Evolutionary conservation across 2,797 vertebrate genomes (phyloP), one percentile per base, ranked within the genome.

Genomic region (Coranthus polyacanthus): DNA sequence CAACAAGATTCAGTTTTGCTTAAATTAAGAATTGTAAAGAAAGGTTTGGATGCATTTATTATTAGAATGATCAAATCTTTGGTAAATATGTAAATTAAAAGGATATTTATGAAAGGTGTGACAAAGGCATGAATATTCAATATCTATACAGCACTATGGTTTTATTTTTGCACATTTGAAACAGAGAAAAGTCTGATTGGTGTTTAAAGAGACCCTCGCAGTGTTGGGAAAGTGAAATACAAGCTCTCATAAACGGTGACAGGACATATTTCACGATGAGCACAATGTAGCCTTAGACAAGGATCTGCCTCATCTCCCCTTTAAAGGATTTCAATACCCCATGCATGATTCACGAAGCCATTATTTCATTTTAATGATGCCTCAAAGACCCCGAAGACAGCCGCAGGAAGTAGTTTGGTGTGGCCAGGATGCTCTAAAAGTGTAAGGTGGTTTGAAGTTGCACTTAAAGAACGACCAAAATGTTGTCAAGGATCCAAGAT

Each of bases 311-410:
- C 78, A 75, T 86, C 82, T 83, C 83, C 67, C 72, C 68, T 76
- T 78, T 78, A 81, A 89, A 79, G 68, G 65, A 74, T 85, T 88
- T 84, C 83, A 79, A 56, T 83, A 77, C 59, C 72, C 63, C 79
- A 79, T 91, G 78, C 73, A 88, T 88, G 84, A 92, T 87, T 90
- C 75, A 90, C 59, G 64, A 81, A 46, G 75, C 79, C 87, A 85
- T 89, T 89, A 86, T 88, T 86, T 89, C 66, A 89, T 61, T 79
- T 84, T 75, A 86, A 88, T 44, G 43, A 81, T 44, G 26, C 80
- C 47, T 76, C 45, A 52, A 76, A 81, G 6, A 69, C 49, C 67
- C 60, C 36, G 60, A 66, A 59, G 76, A 79, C 72, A 61, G 65
- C 75, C 67, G 52, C 51, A 72, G 76, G 72, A 86, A 82, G 77